Evolutionary conservation across 2,113 vertebrate genomes (phyloP).

Genomic region (Pica pica): DNA sequence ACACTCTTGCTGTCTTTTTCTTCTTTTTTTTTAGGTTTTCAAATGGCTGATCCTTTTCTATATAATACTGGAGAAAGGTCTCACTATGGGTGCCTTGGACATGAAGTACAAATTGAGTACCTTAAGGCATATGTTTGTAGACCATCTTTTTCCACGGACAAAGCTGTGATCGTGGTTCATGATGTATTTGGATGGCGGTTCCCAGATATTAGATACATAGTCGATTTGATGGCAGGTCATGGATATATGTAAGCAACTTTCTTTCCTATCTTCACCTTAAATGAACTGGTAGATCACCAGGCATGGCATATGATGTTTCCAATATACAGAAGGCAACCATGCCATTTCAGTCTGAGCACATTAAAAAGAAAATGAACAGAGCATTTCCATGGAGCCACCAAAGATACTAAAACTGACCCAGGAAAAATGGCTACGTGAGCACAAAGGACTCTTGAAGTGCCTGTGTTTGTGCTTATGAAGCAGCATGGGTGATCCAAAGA

Average conservation of each 20-base stretch:
- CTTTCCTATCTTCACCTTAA: neutral
- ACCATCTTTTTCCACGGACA: constrained; percentile 72
- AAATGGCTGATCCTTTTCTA: constrained; percentile 89
- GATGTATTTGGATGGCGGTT: constrained; percentile 90
- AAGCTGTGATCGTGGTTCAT: constrained; percentile 86
- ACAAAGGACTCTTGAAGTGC: neutral
- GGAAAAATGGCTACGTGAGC: neutral
- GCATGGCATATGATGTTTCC: neutral
- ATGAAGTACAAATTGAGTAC: constrained; percentile 84
- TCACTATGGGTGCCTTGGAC: constrained; percentile 79
- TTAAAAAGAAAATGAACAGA: neutral
- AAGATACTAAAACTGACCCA: neutral
- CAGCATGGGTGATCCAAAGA: neutral
- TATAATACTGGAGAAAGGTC: constrained; percentile 83
- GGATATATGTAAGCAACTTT: constrained; percentile 81
- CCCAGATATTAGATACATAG: constrained; percentile 89
- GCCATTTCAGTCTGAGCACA: neutral
- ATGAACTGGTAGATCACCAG: neutral
- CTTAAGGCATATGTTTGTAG: constrained; percentile 82
- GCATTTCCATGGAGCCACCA: neutral
- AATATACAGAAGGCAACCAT: neutral
- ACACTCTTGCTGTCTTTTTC: neutral
- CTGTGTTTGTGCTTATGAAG: neutral
- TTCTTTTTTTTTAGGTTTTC: neutral
- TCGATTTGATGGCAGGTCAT: constrained; percentile 84